These are phyloP conservation scores for Campylomormyrus numenius DNA, from an alignment of 2,113 vertebrate species.

Conservation along the genomic window DNA sequence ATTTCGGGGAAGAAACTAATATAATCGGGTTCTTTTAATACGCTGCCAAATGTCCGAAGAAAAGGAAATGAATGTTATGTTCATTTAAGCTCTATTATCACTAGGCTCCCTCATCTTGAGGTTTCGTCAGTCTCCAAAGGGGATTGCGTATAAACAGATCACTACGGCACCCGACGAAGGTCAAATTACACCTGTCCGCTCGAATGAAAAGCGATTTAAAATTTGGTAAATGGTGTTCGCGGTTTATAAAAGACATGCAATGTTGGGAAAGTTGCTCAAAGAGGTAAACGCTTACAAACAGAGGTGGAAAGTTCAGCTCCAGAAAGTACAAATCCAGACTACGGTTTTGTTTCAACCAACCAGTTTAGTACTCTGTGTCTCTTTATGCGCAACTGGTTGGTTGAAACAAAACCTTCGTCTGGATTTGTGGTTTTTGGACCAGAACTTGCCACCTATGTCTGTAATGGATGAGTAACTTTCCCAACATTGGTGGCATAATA, in stretches of 20 bases:
- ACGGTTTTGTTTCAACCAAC: too few species aligned
- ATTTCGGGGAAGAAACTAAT: background rate
- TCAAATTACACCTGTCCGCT: background rate
- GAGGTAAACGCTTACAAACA: too few species aligned
- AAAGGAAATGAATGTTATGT: background rate
- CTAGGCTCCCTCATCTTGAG: background rate
- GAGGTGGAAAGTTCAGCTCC: too few species aligned
- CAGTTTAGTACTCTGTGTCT: too few species aligned
- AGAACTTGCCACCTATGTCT: background rate
- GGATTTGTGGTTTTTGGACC: background rate
- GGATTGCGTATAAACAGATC: background rate
- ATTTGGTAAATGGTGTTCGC: background rate
- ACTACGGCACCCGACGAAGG: constrained; percentile 8
- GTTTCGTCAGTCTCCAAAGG: background rate
- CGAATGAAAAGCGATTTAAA: background rate
- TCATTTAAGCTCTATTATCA: background rate
- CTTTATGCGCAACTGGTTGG: background rate
- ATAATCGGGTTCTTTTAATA: background rate
- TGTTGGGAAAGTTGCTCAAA: too few species aligned
- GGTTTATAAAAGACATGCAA: too few species aligned
- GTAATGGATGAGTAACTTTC: background rate
- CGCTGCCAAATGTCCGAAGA: background rate
- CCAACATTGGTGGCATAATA: background rate
- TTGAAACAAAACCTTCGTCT: background rate
- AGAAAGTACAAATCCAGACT: too few species aligned